These are phyloP conservation scores for Enteromius radiatus DNA, from an alignment of 2,797 vertebrate species.

Conservation along the genomic window DNA sequence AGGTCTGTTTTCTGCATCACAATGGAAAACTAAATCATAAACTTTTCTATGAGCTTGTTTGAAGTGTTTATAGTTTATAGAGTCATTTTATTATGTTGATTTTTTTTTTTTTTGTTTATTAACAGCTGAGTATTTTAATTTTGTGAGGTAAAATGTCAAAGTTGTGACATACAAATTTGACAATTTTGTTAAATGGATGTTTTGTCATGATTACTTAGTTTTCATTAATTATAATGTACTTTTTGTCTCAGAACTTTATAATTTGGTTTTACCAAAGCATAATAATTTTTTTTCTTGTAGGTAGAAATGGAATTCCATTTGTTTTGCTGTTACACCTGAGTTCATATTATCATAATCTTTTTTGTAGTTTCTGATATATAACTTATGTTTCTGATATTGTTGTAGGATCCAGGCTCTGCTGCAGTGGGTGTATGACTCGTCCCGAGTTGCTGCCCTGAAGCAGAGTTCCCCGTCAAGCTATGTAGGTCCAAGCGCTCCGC, in stretches of 20 bases:
- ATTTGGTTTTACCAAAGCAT: neutral
- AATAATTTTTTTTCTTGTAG: neutral
- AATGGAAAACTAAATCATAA: neutral
- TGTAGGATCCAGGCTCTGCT: constrained; percentile 94
- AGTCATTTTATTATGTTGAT: neutral
- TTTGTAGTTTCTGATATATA: neutral
- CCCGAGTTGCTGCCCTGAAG: constrained; percentile 90
- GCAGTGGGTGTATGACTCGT: constrained; percentile 98
- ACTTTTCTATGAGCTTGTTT: neutral
- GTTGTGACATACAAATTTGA: neutral
- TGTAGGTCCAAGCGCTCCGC: constrained; percentile 73
- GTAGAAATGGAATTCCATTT: neutral
- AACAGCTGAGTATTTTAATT: neutral
- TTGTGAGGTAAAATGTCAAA: neutral
- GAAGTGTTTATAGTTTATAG: neutral
- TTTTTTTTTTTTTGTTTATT: too few relatives aligned
- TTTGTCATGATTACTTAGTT: neutral
- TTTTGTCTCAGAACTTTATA: neutral
- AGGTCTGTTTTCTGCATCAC: constrained; percentile 77
- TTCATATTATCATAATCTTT: too few relatives aligned
- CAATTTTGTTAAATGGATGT: neutral
- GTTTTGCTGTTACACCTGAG: too few relatives aligned
- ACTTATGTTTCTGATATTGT: neutral
- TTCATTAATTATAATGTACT: neutral
- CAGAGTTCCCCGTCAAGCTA: constrained; percentile 83